These are phyloP conservation scores for Tethea ocularis DNA, from an alignment of 2,888 invertebrate genomes.

Conservation along the genomic window DNA sequence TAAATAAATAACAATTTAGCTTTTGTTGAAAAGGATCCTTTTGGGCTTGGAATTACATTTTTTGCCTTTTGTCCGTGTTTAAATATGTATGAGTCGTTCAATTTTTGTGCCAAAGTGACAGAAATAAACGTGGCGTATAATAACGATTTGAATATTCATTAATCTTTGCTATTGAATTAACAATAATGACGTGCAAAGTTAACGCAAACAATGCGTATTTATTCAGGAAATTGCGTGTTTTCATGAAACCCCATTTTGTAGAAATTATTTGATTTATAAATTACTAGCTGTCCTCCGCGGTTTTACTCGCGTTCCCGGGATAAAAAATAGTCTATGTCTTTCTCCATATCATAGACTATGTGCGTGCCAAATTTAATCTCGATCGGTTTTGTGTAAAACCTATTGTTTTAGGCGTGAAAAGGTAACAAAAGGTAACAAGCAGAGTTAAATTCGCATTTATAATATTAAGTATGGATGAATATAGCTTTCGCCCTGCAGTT, in stretches of 20 bases:
- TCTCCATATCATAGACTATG: no score
- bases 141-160: constrained; percentile 13
- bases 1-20: constrained; percentile 1
- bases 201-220: constrained; percentile 11
- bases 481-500: no score
- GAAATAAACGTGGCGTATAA: background rate
- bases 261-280: background rate
- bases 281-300: no score
- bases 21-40: background rate
- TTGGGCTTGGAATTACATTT: background rate
- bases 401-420: no score
- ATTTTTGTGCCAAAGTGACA: constrained; percentile 3
- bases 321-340: no score
- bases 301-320: no score
- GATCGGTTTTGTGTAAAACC: no score
- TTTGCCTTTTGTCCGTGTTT: background rate
- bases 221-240: constrained; percentile 1
- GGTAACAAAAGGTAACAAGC: no score
- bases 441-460: no score
- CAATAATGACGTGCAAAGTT: constrained; percentile 10
- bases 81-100: constrained; percentile 2
- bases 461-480: no score
- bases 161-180: constrained; percentile 7
- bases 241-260: background rate
- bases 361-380: no score